These are phyloP conservation scores for Graptemys geographica DNA, from an alignment of 2,797 vertebrate genomes.

Conservation along the genomic window DNA sequence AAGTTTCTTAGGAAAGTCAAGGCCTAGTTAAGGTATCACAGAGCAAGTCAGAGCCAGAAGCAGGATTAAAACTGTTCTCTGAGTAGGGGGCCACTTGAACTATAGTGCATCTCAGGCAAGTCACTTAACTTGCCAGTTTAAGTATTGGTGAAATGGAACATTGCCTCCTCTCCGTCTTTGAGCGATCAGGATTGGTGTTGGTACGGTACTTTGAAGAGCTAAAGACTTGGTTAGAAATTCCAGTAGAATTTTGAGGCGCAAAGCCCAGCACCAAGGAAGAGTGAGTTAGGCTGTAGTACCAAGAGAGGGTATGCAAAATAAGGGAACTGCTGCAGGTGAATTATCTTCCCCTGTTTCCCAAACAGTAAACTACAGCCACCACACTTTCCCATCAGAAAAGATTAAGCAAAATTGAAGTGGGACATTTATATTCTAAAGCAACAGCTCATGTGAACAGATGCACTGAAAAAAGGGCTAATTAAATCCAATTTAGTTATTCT, in stretches of 20 bases:
- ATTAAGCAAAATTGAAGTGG: not conserved
- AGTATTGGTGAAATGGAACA: not conserved
- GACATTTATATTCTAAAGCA: not conserved
- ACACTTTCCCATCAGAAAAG: not conserved
- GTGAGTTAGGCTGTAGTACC: not conserved
- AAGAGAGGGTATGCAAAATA: not conserved
- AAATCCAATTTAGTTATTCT: not conserved
- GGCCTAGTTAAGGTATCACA: not conserved
- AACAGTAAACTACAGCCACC: not conserved
- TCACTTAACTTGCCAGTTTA: not conserved
- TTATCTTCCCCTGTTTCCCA: not conserved
- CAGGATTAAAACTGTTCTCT: not conserved
- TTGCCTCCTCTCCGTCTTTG: too few species aligned
- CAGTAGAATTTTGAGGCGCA: not conserved
- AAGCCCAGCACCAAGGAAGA: not conserved
- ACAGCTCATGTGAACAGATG: not conserved
- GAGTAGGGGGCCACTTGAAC: not conserved
- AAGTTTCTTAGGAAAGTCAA: not conserved
- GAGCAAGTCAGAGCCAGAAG: not conserved
- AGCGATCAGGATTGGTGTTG: not conserved
- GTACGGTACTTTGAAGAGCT: not conserved
- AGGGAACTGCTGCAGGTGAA: not conserved
- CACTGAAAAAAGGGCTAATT: not conserved
- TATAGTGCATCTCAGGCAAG: not conserved
- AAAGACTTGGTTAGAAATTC: not conserved